Conservation (phyloP, 2,888 invertebrate species). For the Onthophagus sagittarius region DNA sequence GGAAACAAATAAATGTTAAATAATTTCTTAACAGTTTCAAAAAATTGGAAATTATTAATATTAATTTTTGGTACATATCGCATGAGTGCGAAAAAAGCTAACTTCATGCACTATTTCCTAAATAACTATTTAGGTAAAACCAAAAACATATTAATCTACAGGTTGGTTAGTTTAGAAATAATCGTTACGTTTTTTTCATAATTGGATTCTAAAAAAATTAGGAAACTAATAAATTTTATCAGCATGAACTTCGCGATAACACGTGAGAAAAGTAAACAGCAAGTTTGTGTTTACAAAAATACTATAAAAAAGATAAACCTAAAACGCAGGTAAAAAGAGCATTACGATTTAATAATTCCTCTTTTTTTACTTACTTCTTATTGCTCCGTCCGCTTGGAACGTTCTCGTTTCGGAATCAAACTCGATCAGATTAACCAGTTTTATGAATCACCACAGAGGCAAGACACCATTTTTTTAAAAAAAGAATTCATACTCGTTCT, state of each 20-base stretch:
- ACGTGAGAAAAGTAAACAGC: not conserved
- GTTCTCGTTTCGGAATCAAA: not conserved
- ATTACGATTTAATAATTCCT: not conserved
- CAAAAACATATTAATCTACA: too few relatives aligned
- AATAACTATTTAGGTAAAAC: too few relatives aligned
- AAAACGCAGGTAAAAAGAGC: not conserved
- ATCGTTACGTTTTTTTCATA: too few relatives aligned
- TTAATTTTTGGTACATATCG: too few relatives aligned
- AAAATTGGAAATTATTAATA: too few relatives aligned
- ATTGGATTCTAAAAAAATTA: not conserved
- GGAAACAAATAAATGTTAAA: too few relatives aligned
- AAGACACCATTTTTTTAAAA: not conserved
- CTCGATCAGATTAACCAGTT: not conserved
- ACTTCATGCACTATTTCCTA: too few relatives aligned
- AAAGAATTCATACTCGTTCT: not conserved
- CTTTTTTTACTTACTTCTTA: not conserved
- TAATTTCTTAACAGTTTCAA: too few relatives aligned
- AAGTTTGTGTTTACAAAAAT: not conserved
- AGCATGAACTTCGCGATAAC: not conserved
- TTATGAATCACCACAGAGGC: not conserved
- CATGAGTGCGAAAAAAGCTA: too few relatives aligned
- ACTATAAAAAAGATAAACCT: not conserved
- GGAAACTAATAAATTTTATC: not conserved
- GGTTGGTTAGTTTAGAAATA: too few relatives aligned
- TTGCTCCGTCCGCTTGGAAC: not conserved